Conservation (phyloP, 2,113 vertebrate genomes). For the Anas platyrhynchos region DNA sequence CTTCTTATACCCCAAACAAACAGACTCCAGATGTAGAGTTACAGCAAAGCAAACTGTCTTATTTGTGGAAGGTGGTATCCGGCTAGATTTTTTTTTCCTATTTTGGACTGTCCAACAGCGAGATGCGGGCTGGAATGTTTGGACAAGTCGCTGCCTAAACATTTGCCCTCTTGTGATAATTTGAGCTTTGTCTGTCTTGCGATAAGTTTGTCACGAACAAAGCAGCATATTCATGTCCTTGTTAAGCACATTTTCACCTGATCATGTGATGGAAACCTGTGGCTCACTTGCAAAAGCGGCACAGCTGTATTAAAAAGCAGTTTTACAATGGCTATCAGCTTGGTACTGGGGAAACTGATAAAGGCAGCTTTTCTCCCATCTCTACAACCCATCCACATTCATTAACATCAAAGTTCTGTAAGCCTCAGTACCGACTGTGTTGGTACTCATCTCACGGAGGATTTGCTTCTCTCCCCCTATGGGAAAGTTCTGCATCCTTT, state of each 20-base stretch:
- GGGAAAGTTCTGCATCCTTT: slow-evolving; percentile 74
- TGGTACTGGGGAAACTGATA: slow-evolving; percentile 67
- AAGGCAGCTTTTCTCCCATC: slow-evolving; percentile 64
- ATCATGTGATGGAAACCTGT: slow-evolving; percentile 38
- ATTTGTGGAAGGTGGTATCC: slow-evolving; percentile 33
- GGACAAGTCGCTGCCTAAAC: slow-evolving; percentile 39
- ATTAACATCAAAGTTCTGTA: slow-evolving; percentile 75
- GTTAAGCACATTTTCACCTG: slow-evolving; percentile 60
- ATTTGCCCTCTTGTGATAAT: slow-evolving; percentile 57
- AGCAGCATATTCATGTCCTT: slow-evolving; percentile 41
- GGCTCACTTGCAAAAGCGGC: slow-evolving; percentile 57
- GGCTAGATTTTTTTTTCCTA: neutral
- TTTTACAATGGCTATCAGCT: slow-evolving; percentile 64
- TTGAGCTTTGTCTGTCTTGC: slow-evolving; percentile 58
- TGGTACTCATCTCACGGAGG: slow-evolving; percentile 73
- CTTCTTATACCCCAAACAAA: slow-evolving; percentile 52
- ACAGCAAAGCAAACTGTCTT: slow-evolving; percentile 18
- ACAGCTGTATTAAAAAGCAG: slow-evolving; percentile 61
- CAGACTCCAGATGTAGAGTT: slow-evolving; percentile 59
- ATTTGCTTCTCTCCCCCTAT: slow-evolving; percentile 73
- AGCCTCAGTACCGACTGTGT: slow-evolving; percentile 62
- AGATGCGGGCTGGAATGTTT: slow-evolving; percentile 25
- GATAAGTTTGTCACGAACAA: slow-evolving; percentile 54
- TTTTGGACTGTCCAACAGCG: neutral
- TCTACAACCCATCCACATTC: slow-evolving; percentile 66